Evolutionary conservation across 2,888 invertebrate genomes (phyloP), one percentile per base, ranked within the genome.

Genomic region (Charanyca ferruginea): DNA sequence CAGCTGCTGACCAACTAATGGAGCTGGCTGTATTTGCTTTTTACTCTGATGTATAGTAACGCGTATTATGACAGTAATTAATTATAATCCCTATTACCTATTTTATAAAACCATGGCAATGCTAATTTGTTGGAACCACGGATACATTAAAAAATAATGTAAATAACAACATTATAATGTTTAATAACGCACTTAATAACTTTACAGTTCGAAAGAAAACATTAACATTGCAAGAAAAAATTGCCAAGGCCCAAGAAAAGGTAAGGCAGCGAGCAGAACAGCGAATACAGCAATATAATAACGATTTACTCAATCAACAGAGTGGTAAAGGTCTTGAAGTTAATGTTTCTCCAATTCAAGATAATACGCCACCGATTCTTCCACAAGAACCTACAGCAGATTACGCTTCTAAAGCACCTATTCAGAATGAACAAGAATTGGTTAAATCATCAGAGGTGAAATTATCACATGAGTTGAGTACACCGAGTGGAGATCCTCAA

Each of bases 191-290:
- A 18, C 2, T 60, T 8, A 45, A 65, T 63, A 44, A 60, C 41
- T 55, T 91, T 90, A 57, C 87, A 94, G 93, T 85, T 55, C 58
- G 61, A 25, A 86, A 82, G 63, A 87, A 83, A 72, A 16, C 53
- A 8, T 58, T 89, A 51, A 83, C 89, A 1, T 78, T 94, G 65
- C 88, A 93, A 64, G 80, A 93, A 80, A 95, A 91, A 86, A 90
- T 95, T 48, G 69, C 76, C n/a, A 86, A 59, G 51, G 93, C 90
- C 11, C 93, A 91, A 86, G 83, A 89, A 71, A 92, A 87, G 74
- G 79, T 94, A 28, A 85, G 83, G 59, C 83, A 90, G 80, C 87
- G 88, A 79, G 90, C 91, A 45, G 84, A 87, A 77, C 79, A 86
- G 60, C 83, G 87, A 18, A 81, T 80, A 55, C 71, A 79, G 66